These are phyloP conservation scores for Myanophis thanlyinensis DNA, from an alignment of 2,113 vertebrate species.

Conservation along the genomic window DNA sequence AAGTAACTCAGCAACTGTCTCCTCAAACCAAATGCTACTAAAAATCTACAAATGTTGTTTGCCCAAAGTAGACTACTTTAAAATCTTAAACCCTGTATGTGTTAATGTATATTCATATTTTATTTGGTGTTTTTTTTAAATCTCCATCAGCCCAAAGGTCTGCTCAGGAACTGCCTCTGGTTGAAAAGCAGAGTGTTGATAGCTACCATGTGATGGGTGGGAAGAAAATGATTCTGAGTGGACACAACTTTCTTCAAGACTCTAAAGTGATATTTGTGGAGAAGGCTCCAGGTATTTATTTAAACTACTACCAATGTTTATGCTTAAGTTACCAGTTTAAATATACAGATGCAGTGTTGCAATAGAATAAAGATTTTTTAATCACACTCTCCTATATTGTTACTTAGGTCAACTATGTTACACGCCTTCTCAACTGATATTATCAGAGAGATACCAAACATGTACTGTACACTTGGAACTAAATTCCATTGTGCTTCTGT, in stretches of 20 bases:
- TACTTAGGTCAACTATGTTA: not conserved
- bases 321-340: not conserved
- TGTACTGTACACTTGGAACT: not conserved
- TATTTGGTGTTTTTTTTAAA: not conserved
- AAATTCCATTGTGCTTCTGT: not conserved
- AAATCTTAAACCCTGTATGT: not conserved
- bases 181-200: conserved; percentile 93
- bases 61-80: not conserved
- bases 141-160: conserved; percentile 86
- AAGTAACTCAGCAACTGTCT: not conserved
- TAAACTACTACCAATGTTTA: not conserved
- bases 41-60: not conserved
- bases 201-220: conserved; percentile 87
- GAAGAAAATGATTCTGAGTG: conserved; percentile 89
- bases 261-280: conserved; percentile 98
- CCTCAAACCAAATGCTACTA: not conserved
- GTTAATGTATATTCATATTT: not conserved
- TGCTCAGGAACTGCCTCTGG: conserved; percentile 95
- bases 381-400: not conserved
- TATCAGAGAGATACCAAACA: not conserved
- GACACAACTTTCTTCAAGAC: conserved; percentile 95
- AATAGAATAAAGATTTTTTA: not conserved
- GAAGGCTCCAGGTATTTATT: conserved; percentile 93
- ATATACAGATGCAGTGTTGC: not conserved
- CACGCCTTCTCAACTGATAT: not conserved